Conservation (phyloP, 2,113 vertebrate genomes). For the Steatornis caripensis region DNA sequence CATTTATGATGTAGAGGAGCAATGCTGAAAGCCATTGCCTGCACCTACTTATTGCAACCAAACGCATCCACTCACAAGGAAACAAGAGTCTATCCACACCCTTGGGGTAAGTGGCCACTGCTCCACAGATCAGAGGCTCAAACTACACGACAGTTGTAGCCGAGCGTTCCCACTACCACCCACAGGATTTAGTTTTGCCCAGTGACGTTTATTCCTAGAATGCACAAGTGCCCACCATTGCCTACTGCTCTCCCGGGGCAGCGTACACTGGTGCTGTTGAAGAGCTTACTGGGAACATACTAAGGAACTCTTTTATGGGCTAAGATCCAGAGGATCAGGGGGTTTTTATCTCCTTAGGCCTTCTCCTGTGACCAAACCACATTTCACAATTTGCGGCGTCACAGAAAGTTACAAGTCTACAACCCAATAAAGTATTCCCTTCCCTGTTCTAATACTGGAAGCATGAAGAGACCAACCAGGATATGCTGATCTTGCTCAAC, state of each 20-base stretch:
- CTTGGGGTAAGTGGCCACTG: neutral
- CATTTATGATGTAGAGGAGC: neutral
- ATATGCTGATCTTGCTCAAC: accelerated
- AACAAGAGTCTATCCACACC: neutral
- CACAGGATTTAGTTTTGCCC: neutral
- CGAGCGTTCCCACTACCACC: neutral
- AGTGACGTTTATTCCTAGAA: neutral
- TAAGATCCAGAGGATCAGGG: neutral
- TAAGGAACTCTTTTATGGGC: neutral
- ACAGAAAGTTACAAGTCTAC: neutral
- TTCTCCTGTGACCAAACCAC: accelerated
- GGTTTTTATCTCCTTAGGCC: neutral
- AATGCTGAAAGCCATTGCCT: neutral
- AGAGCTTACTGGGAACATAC: neutral
- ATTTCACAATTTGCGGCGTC: neutral
- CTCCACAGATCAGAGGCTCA: neutral
- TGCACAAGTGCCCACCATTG: neutral
- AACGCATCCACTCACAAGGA: neutral
- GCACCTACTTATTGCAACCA: neutral
- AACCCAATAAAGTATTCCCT: neutral
- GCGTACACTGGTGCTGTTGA: accelerated
- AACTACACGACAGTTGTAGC: neutral
- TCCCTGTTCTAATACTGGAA: neutral
- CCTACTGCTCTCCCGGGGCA: neutral
- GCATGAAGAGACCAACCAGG: neutral